Base-by-base conservation (phyloP, 2,797 vertebrate species). In the Threskiornis aethiopicus region DNA sequence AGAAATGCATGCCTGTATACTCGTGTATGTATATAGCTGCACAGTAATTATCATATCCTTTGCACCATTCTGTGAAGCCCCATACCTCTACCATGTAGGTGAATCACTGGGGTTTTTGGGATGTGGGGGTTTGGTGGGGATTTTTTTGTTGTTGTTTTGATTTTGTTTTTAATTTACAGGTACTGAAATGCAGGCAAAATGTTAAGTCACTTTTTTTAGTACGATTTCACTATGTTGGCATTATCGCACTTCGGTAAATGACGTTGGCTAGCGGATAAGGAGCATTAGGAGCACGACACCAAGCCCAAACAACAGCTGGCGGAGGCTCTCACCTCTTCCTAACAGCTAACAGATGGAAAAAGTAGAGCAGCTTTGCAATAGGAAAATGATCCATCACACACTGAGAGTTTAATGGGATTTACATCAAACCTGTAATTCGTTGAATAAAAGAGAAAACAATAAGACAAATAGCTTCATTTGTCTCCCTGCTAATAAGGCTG, bases 271-370 rank as follows among this genome's bases (percentile, higher is more conserved):
- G 52, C 2, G 1, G 69, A 13, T 33, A 47, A 39, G 49, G 61
- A 93, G 62, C 54, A 46, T 26, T 7, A 49, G 67, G 76, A 94
- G 61, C 55, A 21, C 4, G 66, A 76, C 76, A 90, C 64, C 51
- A 71, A 73, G 84, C 20, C 72, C 80, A 90, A 89, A 80, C 72
- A 83, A 55, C 83, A 90, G 91, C 93, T 93, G 93, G 46, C 54
- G 35, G 28, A 84, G 87, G 55, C 89, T 89, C 77, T 84, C 89
- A 86, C 87, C 80, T 92, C 89, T 86, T 78, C 71, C 69, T 11
- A 39, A 82, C 46, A 66, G 76, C 54, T 42, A 69, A 5, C 76
- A 73, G 88, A 78, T 42, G 64, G 88, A 39, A 69, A 49, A 75
- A 73, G 59, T 54, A 83, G 64, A 86, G 64, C 67, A 93, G 92